Base-by-base conservation (phyloP, 2,888 invertebrate species). In the Spisula subtruncata region DNA sequence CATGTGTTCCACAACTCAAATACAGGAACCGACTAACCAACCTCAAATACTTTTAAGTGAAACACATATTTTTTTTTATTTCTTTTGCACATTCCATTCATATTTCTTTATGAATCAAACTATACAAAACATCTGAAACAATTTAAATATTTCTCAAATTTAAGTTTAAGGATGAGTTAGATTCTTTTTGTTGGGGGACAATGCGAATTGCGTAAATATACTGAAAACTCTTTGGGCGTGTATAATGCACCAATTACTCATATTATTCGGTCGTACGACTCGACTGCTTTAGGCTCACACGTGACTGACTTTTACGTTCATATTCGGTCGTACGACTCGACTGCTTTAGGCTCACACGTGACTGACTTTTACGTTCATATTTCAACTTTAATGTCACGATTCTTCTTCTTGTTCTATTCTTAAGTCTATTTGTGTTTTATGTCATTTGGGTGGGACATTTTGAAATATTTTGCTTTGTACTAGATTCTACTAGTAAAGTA, bases 351-450 rank as follows among this genome's bases (percentile, higher is more conserved):
- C 25, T 25, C 25, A 66, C 60, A n/a, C 60, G 60, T 60, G 60
- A 66, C 60, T 66, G 4, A 5, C 4, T 41, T 66, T 25, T 0
- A 12, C 25, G 60, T 66, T 66, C 25, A 25, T 25, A 10, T 66
- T 66, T 66, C 60, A 66, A 25, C 60, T 25, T 66, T 10, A 66
- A 25, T 25, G 60, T 66, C 60, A 66, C 60, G 60, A 66, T 66
- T 66, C 12, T 25, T 0, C 25, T 25, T 66, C 60, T 0, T 4
- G 8, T 25, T 66, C 60, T 66, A 25, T 66, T 25, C 60, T 66
- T n/a, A 10, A 25, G 60, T 25, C 20, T 66, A 66, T 0, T 8
- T n/a, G n/a, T n/a, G n/a, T 25, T 12, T 66, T 66, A n/a, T n/a
- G 25, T 10, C 0, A n/a, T 66, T 66, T 66, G n/a, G 25, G 25